Evolutionary conservation across 2,113 vertebrate genomes (phyloP), one percentile per base, ranked within the genome.

Genomic region (Aythya baeri): DNA sequence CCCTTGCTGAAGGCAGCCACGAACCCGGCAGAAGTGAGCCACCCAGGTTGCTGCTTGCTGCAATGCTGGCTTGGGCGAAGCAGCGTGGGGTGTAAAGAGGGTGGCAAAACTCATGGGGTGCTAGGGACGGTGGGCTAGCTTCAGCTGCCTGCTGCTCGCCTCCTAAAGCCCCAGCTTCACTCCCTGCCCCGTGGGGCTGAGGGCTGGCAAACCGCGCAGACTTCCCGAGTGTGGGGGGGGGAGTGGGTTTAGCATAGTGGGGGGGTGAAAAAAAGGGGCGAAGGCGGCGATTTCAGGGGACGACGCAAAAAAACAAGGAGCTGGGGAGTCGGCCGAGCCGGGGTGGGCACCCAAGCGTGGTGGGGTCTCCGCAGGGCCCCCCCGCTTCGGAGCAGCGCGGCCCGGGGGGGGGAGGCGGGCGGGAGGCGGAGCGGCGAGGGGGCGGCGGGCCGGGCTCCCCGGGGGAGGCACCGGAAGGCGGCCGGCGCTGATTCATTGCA

Each of bases 381-480:
- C 43, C 46, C 46, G 41, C 41, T 49, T 49, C 46, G 20, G 20
- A 49, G 46, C 20, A 49, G 46, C 26, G 68, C 73, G 29, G 79
- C 31, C 41, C 46, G 10, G 46, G 72, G 46, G 72, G 25, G 20
- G 57, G n/a, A n/a, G 34, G 43, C 38, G 55, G 17, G 44, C 21
- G 20, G 29, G 11, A 17, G 43, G 50, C 65, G 23, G 36, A 62
- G 79, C 34, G 31, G 41, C 17, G 36, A 21, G 79, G 67, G 79
- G 75, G 85, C 36, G 91, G 74, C 49, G 62, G 81, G 74, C 46
- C 26, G 86, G 75, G 82, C 82, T 88, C 46, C 88, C 75, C 50
- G 82, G 73, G 89, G 94, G 89, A 87, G 86, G 94, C 89, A 92
- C 92, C 89, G 94, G 94, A 92, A 95, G 92, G 90, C 91, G 94